phyloP scores from a whole-genome alignment of 1,140 invertebrate species.

The Arion vulgaris region DNA sequence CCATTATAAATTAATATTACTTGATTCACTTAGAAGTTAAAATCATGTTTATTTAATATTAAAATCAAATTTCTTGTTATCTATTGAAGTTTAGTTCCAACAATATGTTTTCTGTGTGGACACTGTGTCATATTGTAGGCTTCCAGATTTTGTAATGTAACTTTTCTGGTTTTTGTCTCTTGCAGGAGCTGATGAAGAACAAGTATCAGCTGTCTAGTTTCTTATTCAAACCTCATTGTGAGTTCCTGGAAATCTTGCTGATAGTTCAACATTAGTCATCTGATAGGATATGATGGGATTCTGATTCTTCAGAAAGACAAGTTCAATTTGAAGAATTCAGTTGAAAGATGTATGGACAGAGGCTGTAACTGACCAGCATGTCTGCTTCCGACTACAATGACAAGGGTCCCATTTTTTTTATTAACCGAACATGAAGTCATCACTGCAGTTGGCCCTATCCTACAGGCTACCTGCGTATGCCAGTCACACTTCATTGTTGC shows the following conservation, averaged over 20 bases:
- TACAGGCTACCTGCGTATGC: too few species aligned
- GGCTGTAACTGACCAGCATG: not conserved
- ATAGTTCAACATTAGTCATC: not conserved
- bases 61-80: too few species aligned
- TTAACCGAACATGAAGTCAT: too few species aligned
- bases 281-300: not conserved
- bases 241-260: not conserved
- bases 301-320: not conserved
- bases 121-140: not conserved
- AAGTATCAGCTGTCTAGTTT: constrained; percentile 55
- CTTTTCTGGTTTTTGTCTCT: not conserved
- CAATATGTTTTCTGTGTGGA: not conserved
- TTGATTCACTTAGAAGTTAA: too few species aligned
- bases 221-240: not conserved
- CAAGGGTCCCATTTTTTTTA: too few species aligned
- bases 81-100: too few species aligned
- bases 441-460: too few species aligned
- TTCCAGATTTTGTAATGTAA: not conserved
- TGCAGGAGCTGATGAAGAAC: constrained; percentile 54
- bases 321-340: not conserved
- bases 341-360: not conserved
- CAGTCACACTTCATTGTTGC: too few species aligned
- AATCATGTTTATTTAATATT: too few species aligned
- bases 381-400: too few species aligned
- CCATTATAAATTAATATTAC: too few species aligned